Evolutionary conservation across 2,888 invertebrate species (phyloP), one percentile per base, ranked within the genome.

Genomic region (Rhopalosiphum nymphaeae): DNA sequence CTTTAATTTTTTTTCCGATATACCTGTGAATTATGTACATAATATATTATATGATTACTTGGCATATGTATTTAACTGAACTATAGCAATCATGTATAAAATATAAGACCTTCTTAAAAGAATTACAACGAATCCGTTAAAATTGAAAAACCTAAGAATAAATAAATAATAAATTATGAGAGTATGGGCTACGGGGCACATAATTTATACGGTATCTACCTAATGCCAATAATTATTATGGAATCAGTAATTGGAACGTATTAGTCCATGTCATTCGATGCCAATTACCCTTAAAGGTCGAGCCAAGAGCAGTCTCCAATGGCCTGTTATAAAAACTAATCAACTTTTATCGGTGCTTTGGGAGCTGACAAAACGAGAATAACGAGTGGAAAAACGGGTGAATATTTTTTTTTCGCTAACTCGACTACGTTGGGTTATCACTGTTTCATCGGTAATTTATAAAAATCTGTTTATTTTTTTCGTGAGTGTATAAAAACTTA

Each of bases 321-420:
- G 46, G 26, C 78, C 78, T 49, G 91, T 36, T 53, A 78, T 36
- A 78, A 91, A 91, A 91, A 36, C 78, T 78, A 78, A 91, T 91
- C 67, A 78, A 91, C 91, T 91, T 78, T 91, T 91, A 91, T 91
- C 49, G 91, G 78, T 36, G 36, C 36, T 91, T 53, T 42, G 91
- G 91, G 78, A 91, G 16, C 91, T 78, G 78, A 78, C 67, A 29
- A 53, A 91, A 91, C 78, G 78, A 49, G 49, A 36, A 91, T 78
- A 46, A 49, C 26, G 49, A 36, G 36, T 16, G 44, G 7, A 36
- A 16, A 36, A 49, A 49, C 29, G 89, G n/a, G 61, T 46, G 61
- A n/a, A 67, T 56, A 57, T 42, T 46, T n/a, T 61, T 61, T 89
- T 89, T 25, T 29, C 36, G 49, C 86, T n/a, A 46, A n/a, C 46